Conservation (phyloP, 2,113 vertebrate genomes). For the Serinus canaria region DNA sequence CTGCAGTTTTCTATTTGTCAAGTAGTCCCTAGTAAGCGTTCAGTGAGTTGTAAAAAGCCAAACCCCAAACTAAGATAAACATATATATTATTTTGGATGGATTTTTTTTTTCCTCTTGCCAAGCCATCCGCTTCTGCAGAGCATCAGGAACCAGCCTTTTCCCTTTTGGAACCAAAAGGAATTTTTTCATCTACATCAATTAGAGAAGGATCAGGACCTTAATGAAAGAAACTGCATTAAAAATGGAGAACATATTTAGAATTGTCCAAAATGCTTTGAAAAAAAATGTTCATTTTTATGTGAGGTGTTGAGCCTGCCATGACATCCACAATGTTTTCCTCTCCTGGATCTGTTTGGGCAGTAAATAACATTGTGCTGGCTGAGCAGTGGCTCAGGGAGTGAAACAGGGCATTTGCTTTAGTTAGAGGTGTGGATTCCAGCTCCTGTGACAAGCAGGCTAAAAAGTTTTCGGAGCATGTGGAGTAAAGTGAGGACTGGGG, state of each 20-base stretch:
- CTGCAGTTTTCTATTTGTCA: slow-evolving; percentile 7
- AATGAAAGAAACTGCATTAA: neutral
- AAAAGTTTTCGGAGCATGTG: slow-evolving; percentile 8
- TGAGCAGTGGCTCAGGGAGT: neutral
- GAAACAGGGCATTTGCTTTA: neutral
- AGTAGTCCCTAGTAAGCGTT: slow-evolving; percentile 39
- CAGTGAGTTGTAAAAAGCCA: slow-evolving; percentile 8
- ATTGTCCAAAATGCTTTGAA: neutral
- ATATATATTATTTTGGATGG: neutral
- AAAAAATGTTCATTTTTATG: neutral
- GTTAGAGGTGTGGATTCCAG: neutral
- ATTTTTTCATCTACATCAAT: slow-evolving; percentile 8
- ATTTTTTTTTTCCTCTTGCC: neutral
- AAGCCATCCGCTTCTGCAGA: neutral
- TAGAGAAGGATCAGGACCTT: slow-evolving; percentile 5
- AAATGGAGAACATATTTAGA: slow-evolving; percentile 13
- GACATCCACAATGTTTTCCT: neutral
- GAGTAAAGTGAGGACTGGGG: neutral
- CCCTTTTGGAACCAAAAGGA: neutral
- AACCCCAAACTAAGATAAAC: neutral
- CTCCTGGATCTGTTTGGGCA: neutral
- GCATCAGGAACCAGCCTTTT: neutral
- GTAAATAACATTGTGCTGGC: neutral
- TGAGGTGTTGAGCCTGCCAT: neutral
- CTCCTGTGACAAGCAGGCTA: neutral